Evolutionary conservation across 2,888 invertebrate genomes (phyloP).

Genomic region (Chymomyza procnemis): DNA sequence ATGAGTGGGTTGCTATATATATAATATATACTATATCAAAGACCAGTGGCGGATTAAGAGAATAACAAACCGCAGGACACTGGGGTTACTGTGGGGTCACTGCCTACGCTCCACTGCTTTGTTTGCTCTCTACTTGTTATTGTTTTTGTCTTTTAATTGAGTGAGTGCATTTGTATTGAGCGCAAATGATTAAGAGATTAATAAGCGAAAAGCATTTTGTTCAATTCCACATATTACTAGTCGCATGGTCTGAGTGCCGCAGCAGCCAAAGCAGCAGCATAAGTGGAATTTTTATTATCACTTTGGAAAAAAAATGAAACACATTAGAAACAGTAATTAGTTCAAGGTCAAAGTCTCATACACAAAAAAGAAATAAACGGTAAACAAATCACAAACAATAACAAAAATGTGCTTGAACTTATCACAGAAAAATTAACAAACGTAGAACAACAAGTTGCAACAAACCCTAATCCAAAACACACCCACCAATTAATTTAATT

Average conservation of each 20-base stretch:
- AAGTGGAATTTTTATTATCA: constrained; percentile 50
- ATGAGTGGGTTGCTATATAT: not conserved
- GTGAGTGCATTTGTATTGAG: constrained; percentile 32
- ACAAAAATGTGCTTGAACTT: constrained; percentile 16
- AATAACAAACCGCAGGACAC: not conserved
- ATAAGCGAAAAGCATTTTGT: constrained; percentile 23
- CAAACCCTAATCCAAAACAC: not conserved
- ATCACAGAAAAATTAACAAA: not conserved
- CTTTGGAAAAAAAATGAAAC: constrained; percentile 31
- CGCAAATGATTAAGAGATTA: constrained; percentile 51
- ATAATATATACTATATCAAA: too few species aligned
- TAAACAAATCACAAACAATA: constrained; percentile 34
- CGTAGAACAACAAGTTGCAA: not conserved
- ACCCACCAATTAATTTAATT: constrained; percentile 37
- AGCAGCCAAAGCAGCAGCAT: constrained; percentile 36
- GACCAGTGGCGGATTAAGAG: too few species aligned
- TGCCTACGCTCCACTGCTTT: not conserved
- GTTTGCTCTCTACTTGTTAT: constrained; percentile 21
- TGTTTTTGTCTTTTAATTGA: constrained; percentile 46
- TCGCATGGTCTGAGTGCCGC: constrained; percentile 18
- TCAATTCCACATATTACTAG: constrained; percentile 7
- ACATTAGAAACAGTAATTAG: constrained; percentile 36
- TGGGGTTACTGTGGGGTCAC: too few species aligned
- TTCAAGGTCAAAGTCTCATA: constrained; percentile 52
- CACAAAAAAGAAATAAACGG: constrained; percentile 4